Conservation (phyloP, 2,888 invertebrate species). For the Limnephilus rhombicus region DNA sequence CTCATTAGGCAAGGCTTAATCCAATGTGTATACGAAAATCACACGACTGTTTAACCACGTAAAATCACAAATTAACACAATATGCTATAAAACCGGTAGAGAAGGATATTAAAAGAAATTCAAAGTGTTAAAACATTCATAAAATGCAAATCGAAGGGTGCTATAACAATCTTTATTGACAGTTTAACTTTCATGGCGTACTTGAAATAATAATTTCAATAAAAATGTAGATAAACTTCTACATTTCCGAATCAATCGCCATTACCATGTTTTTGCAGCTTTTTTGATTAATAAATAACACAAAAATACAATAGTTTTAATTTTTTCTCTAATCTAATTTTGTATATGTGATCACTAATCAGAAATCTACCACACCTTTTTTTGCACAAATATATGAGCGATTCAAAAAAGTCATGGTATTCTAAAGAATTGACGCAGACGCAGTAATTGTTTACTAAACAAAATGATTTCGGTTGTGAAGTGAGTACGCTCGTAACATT, state of each 20-base stretch:
- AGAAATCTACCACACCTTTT: not conserved
- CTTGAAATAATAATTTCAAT: not conserved
- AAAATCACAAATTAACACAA: not conserved
- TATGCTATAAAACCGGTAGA: not conserved
- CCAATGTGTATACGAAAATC: not conserved
- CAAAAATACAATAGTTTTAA: not conserved
- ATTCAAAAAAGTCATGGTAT: too few relatives aligned
- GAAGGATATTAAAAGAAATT: not conserved
- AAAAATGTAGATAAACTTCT: not conserved
- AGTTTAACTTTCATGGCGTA: not conserved
- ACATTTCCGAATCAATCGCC: not conserved
- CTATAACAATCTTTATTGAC: not conserved
- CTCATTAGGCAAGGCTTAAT: not conserved
- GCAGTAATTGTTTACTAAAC: too few relatives aligned
- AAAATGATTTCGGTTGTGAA: too few relatives aligned
- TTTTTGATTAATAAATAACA: not conserved
- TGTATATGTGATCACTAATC: not conserved
- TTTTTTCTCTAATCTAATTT: not conserved
- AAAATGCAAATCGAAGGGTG: not conserved
- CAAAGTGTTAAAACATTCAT: not conserved
- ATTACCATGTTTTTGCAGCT: not conserved
- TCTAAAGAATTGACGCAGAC: too few relatives aligned
- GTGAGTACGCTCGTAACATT: too few relatives aligned
- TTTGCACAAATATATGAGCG: not conserved
- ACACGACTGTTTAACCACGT: not conserved